A percentile compares a stretch with the other conserved stretches of the same genome.
phyloP scores from a whole-genome alignment of 2,113 vertebrate genomes.

The Sylvilagus bachmani region DNA sequence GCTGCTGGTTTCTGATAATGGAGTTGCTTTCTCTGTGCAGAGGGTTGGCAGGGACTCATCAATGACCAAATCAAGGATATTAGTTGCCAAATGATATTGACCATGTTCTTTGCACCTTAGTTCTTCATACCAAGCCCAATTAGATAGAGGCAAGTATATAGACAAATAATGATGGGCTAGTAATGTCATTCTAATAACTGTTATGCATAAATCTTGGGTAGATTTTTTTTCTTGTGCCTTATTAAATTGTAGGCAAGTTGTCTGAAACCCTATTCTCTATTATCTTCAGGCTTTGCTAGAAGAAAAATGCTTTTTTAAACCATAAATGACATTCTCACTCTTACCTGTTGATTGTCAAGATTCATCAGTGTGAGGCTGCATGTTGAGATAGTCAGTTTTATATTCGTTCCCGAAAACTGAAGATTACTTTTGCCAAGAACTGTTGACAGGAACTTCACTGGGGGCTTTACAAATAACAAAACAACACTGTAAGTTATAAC shows the following conservation, averaged over 20 bases:
- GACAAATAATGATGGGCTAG: background rate
- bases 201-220: background rate
- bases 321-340: constrained; percentile 32
- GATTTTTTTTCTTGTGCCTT: background rate
- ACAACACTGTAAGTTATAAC: constrained; percentile 66
- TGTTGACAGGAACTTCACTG: constrained; percentile 91
- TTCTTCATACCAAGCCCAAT: constrained; percentile 21
- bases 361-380: constrained; percentile 92
- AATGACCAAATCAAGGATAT: background rate
- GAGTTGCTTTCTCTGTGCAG: background rate
- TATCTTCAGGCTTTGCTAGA: background rate
- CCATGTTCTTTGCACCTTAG: background rate
- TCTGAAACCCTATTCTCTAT: constrained; percentile 20
- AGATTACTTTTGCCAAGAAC: constrained; percentile 96
- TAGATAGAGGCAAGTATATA: background rate
- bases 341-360: constrained; percentile 93
- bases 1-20: background rate
- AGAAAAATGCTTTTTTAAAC: background rate
- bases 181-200: constrained; percentile 33
- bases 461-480: constrained; percentile 89
- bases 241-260: constrained; percentile 8
- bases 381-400: constrained; percentile 94
- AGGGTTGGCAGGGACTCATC: background rate
- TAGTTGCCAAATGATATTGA: constrained; percentile 1
- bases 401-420: constrained; percentile 94